These are phyloP conservation scores for Bubalus kerabau DNA, from an alignment of 2,113 vertebrate genomes.

Conservation along the genomic window DNA sequence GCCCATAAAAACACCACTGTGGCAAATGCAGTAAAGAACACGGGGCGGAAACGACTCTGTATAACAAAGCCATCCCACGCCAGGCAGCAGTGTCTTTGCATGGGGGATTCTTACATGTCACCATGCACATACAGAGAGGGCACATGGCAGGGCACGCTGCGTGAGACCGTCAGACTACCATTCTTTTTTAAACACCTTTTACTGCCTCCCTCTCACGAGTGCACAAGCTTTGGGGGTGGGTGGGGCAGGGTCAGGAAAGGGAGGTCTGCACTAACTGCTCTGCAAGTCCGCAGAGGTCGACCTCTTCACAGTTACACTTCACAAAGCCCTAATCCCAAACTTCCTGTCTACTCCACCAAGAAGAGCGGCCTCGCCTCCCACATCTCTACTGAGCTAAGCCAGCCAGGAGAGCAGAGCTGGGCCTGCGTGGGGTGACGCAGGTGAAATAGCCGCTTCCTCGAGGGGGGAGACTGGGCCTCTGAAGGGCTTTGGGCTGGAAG, in stretches of 20 bases:
- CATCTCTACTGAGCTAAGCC: not conserved
- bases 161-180: rapidly evolving
- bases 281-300: rapidly evolving
- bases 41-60: not conserved
- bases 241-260: not conserved
- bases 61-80: not conserved
- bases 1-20: not conserved
- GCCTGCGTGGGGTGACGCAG: not conserved
- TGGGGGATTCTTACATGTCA: not conserved
- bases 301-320: rapidly evolving
- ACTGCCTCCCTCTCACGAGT: not conserved
- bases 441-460: rapidly evolving
- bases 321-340: not conserved
- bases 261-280: not conserved
- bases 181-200: not conserved
- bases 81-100: rapidly evolving
- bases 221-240: not conserved
- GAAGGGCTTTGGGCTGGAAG: not conserved
- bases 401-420: too few species aligned
- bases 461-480: not conserved
- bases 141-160: rapidly evolving
- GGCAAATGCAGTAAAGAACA: not conserved
- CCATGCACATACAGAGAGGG: not conserved
- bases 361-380: not conserved
- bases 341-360: not conserved